Evolutionary conservation across 2,113 vertebrate genomes (phyloP).

Genomic region (Mormyrus lacerda): DNA sequence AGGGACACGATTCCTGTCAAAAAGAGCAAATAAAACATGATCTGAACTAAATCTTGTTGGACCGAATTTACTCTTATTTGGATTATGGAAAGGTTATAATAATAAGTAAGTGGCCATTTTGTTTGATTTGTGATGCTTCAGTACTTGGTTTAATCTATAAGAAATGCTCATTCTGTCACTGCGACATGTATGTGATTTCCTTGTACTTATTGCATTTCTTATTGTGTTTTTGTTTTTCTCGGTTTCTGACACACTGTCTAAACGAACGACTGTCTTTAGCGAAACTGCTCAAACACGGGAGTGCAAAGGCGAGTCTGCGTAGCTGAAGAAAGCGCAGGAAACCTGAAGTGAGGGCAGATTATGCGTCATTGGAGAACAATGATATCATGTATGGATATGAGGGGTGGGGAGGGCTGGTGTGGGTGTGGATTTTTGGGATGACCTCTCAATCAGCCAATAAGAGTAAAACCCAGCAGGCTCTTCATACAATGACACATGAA

Average conservation of each 20-base stretch:
- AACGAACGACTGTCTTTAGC: neutral
- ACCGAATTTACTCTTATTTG: neutral
- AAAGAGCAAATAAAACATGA: neutral
- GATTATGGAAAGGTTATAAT: neutral
- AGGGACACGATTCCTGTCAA: conserved; percentile 63
- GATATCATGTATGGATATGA: too few species aligned
- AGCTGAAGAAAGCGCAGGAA: too few species aligned
- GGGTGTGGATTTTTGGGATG: too few species aligned
- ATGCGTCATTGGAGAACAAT: too few species aligned
- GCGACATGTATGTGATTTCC: neutral
- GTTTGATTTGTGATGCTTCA: neutral
- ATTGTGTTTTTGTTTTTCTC: neutral
- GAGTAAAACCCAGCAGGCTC: neutral
- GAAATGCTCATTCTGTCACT: neutral
- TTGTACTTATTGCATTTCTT: neutral
- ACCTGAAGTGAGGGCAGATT: too few species aligned
- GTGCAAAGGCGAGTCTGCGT: too few species aligned
- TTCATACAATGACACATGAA: neutral
- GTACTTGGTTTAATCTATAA: neutral
- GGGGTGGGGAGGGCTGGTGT: too few species aligned
- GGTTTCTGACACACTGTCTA: neutral
- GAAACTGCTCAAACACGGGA: too few species aligned
- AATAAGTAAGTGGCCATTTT: neutral
- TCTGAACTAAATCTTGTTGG: too few species aligned
- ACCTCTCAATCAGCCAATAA: too few species aligned